Evolutionary conservation across 2,888 invertebrate species (phyloP), one percentile per base, ranked within the genome.

Genomic region (Caenorhabditis macrosperma): DNA sequence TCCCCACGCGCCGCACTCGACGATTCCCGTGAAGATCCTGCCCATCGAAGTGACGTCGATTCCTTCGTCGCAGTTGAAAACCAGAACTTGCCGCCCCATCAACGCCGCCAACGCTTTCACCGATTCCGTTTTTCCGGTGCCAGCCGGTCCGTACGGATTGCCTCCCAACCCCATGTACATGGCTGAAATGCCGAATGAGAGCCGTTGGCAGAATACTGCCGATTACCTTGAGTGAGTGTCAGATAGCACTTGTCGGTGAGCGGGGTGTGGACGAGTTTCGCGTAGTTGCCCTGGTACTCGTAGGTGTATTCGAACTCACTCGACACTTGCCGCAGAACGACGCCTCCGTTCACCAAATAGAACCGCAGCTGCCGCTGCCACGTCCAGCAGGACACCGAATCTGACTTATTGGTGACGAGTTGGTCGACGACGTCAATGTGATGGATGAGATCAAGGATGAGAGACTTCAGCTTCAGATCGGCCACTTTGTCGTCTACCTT

Each of bases 61-160:
- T 57, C 96, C 96, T 92, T 99, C 98, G 92, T 98, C 98, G 91
- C 99, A 99, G 91, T 97, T 97, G 91, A 97, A 97, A 7, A 97
- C 95, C 57, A 97, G 92, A n/a, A 91, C 88, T 88, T 97, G 94
- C 66, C 98, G 93, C 0, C 98, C 98, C 85, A 98, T 93, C 85
- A 97, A 93, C 4, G 94, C 93, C 0, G 96, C 96, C 6, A 99
- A 48, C 22, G 92, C 81, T 92, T 99, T 99, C 0, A 99, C 96
- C 24, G 97, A 96, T 91, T 99, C 98, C 0, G 98, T 99, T 92
- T 99, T 99, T 0, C 98, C 98, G 0, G 98, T 99, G 68, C 99
- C 99, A 22, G 99, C 99, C 1, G 98, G 98, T 0, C 99, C 99
- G 89, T 97, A 98, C 0, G 98, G 98, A 92, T 99, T 99, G 9